Base-by-base conservation (phyloP, 2,888 invertebrate genomes). In the Hyposoter didymator region DNA sequence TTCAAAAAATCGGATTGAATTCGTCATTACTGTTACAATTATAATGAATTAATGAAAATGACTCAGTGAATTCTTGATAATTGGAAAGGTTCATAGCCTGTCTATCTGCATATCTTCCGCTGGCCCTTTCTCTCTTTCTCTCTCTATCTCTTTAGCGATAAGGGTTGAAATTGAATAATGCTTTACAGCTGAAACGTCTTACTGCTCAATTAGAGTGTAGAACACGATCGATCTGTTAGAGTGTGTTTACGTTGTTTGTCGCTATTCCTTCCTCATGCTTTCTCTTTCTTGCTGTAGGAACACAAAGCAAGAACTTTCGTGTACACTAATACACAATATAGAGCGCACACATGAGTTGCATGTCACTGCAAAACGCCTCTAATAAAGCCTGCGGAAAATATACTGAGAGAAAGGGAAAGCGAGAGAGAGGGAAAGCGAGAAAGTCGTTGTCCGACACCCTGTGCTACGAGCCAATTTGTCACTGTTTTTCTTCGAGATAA, bases 171-270 rank as follows among this genome's bases (percentile, higher is more conserved):
- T 85, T 85, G 79, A 82, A 82, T 82, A 73, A 85, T 76, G 75
- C 59, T 52, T 55, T 39, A 35, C 62, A 79, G 45, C 74, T 88
- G 80, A 74, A 86, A 86, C 84, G 86, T 86, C 89, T 90, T 90
- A 89, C 89, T 89, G 88, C 89, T 90, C 90, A 87, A 90, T 90
- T 90, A 90, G 88, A 88, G 79, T 72, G 78, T 87, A 78, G 67
- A 35, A 67, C 39, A 62, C 85, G 82, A 35, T 47, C 45, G 66
- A 73, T 55, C 45, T 22, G 72, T 32, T 59, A 14, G 75, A 17
- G 47, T 66, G 64, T 55, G 75, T 69, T 87, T 82, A 86, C 86
- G 81, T 55, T 73, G 75, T 52, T 81, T 52, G 22, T 82, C 28
- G 59, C 66, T 66, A 43, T 35, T 32, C n/a, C 28, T 19, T n/a